A percentile compares a stretch with the other conserved stretches of the same genome.
phyloP scores from a whole-genome alignment of 1,140 invertebrate genomes.

The Drosophila orena region DNA sequence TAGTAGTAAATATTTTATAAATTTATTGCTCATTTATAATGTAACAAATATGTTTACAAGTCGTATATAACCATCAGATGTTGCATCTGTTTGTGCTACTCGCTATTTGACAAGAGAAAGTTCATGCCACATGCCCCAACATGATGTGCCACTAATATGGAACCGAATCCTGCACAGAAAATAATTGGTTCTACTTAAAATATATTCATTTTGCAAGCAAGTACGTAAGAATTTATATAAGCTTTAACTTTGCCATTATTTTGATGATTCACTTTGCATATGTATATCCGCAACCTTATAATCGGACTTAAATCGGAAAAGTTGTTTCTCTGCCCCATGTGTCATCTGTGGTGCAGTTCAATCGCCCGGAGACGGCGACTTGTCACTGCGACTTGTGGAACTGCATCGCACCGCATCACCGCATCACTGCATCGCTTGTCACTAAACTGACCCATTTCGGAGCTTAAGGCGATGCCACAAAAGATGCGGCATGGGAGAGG shows the following conservation, averaged over 20 bases:
- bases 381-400: conserved; percentile 48
- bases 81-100: conserved; percentile 8
- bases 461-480: conserved; percentile 62
- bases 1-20: too few relatives aligned
- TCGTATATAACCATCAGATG: neutral
- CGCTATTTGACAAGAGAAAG: conserved; percentile 22
- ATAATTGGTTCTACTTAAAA: neutral
- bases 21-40: too few relatives aligned
- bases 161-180: conserved; percentile 13
- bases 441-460: conserved; percentile 76
- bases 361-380: conserved; percentile 20
- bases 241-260: too few relatives aligned
- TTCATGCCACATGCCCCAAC: conserved; percentile 9
- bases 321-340: conserved; percentile 23
- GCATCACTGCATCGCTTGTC: conserved; percentile 59
- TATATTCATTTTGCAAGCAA: too few relatives aligned
- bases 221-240: too few relatives aligned
- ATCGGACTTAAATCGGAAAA: too few relatives aligned
- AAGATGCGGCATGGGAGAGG: conserved; percentile 24
- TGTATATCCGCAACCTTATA: too few relatives aligned
- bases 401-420: conserved; percentile 45
- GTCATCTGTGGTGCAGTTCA: conserved; percentile 23
- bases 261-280: too few relatives aligned
- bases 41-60: neutral
- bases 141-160: conserved; percentile 4